Conservation (phyloP, 2,888 invertebrate genomes). For the Sesamia inferens region DNA sequence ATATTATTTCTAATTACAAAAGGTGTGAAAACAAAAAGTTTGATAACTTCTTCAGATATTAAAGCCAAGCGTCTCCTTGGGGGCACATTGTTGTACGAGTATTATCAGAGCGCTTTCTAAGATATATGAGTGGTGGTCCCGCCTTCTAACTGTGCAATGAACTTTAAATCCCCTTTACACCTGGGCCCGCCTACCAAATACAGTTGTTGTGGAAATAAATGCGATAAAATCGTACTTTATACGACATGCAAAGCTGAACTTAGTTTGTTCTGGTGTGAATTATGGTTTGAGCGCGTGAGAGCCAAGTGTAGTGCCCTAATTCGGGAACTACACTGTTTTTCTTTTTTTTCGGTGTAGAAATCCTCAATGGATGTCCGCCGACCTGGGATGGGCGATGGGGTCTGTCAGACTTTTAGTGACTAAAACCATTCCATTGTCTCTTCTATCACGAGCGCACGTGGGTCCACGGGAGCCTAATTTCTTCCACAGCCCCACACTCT, state of each 20-base stretch:
- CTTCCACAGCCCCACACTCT: no score
- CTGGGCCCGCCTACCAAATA: constrained; percentile 85
- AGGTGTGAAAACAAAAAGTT: constrained; percentile 52
- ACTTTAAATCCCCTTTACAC: constrained; percentile 87
- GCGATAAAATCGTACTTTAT: constrained; percentile 83
- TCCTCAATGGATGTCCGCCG: no score
- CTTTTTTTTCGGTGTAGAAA: no score
- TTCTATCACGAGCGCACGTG: no score
- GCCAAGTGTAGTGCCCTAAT: constrained; percentile 57
- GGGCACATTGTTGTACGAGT: constrained; percentile 75
- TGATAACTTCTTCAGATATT: constrained; percentile 70
- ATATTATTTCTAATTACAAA: constrained; percentile 60
- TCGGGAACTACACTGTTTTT: no score
- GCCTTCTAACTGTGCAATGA: constrained; percentile 87
- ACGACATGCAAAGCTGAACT: constrained; percentile 79
- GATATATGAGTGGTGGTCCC: constrained; percentile 83
- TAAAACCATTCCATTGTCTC: no score
- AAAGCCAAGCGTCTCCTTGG: constrained; percentile 69
- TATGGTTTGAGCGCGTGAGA: constrained; percentile 65
- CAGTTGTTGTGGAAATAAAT: constrained; percentile 83
- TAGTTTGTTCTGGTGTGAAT: constrained; percentile 74
- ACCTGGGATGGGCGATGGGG: no score
- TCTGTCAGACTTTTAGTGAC: no score
- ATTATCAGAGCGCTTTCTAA: constrained; percentile 82
- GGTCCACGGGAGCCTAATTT: no score